Percentiles rank a stretch among this genome's conserved stretches.
Conservation (phyloP, 2,113 vertebrate genomes). For the Brachyistius frenatus region DNA sequence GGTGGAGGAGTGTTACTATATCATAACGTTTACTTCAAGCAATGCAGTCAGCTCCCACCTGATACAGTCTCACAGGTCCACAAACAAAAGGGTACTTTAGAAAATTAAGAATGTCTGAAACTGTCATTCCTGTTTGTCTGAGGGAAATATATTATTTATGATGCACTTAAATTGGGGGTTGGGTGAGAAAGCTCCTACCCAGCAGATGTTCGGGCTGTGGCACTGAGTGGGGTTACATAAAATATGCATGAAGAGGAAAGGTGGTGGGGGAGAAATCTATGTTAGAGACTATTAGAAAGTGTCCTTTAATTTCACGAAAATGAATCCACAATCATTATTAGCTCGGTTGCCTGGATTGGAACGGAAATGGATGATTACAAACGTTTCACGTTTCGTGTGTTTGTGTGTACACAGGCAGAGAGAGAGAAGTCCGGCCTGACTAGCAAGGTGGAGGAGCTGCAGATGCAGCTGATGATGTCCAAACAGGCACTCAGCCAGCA, state of each 20-base stretch:
- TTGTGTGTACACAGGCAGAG: constrained; percentile 78
- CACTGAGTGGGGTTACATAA: constrained; percentile 58
- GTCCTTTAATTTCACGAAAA: constrained; percentile 15
- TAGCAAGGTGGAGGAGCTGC: constrained; percentile 84
- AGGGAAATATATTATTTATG: constrained; percentile 68
- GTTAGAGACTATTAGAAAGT: not conserved
- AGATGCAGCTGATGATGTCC: constrained; percentile 82
- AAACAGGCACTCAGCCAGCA: constrained; percentile 84
- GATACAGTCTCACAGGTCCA: not conserved
- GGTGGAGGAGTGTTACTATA: not conserved
- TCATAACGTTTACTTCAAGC: constrained; percentile 3
- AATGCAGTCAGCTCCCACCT: not conserved
- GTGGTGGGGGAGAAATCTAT: constrained; percentile 1
- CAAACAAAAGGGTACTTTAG: constrained; percentile 14
- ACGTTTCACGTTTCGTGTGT: not conserved
- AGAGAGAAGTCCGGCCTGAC: constrained; percentile 83
- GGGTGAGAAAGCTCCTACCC: constrained; percentile 39
- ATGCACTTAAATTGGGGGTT: constrained; percentile 63
- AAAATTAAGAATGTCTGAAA: constrained; percentile 40
- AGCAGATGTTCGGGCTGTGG: constrained; percentile 64
- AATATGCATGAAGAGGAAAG: constrained; percentile 58
- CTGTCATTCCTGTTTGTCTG: constrained; percentile 31
- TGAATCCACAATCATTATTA: not conserved
- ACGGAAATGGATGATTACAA: not conserved
- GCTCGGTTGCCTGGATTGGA: not conserved